Evolutionary conservation across 2,113 vertebrate species (phyloP).

Genomic region (Bothrops jararaca): DNA sequence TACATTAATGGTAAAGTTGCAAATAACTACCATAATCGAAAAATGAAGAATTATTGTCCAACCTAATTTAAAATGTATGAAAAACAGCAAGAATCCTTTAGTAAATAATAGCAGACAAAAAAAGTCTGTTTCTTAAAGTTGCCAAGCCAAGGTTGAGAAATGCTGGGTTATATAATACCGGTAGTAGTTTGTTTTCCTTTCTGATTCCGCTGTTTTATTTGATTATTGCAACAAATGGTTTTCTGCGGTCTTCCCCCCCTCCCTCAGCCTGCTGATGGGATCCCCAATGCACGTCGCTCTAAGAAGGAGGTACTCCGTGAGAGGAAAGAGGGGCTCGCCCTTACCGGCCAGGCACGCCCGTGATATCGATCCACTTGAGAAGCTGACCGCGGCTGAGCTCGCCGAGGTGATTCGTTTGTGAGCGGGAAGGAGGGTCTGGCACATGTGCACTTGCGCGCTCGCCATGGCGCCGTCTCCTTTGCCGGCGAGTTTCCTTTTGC

Average conservation of each 20-base stretch:
- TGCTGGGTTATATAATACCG: neutral
- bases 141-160: neutral
- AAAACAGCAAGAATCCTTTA: neutral
- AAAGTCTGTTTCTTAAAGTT: neutral
- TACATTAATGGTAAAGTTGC: neutral
- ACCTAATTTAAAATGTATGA: neutral
- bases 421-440: slow-evolving; percentile 65
- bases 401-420: slow-evolving; percentile 66
- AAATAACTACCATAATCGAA: neutral
- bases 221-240: neutral
- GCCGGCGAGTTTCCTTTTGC: neutral
- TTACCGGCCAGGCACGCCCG: slow-evolving; percentile 76
- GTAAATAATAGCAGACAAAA: neutral
- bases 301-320: neutral
- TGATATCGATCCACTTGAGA: slow-evolving; percentile 75
- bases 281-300: neutral
- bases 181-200: neutral
- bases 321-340: neutral
- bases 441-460: slow-evolving; percentile 61
- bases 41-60: neutral
- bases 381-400: slow-evolving; percentile 72
- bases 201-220: neutral
- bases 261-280: neutral
- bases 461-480: neutral
- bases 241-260: neutral